Evolutionary conservation across 2,113 vertebrate species (phyloP), one percentile per base, ranked within the genome.

Genomic region (Hylia prasina): DNA sequence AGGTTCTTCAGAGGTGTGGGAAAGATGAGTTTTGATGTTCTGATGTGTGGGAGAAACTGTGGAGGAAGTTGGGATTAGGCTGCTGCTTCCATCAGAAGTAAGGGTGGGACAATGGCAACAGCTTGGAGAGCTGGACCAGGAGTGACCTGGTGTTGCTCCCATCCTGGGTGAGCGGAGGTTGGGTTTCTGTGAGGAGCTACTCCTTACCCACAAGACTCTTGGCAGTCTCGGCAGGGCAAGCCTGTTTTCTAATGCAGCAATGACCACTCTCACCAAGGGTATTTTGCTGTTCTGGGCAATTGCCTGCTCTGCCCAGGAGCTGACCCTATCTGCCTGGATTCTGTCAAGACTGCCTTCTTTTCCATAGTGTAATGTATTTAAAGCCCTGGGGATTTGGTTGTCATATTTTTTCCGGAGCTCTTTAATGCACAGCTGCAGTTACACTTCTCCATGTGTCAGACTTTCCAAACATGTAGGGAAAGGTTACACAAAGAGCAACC

Each of bases 11-110:
- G 35, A 53, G 23, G 7, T 60, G 30, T 35, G 35, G 21, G 17
- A 13, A 79, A 82, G 44, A 80, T 30, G 11, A 28, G 20, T 14
- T 91, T 63, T 68, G 16, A 27, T 50, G 9, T 35, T 66, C 37
- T 0, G 0, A 66, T 18, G 5, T 53, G 22, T 1, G 1, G 19
- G 20, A 22, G 7, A 20, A 61, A 35, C 19, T 37, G 15, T 12
- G 15, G 17, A 44, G 7, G 13, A 61, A 31, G 3, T 3, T 48
- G 2, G 9, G 11, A 7, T 70, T 66, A 40, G 65, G 25, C 30
- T 63, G 23, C 51, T 78, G 35, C 13, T 63, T 66, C 66, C 20
- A 6, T 10, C 5, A 57, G 64, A 69, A 66, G 7, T 10, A 21
- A 77, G n/a, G 12, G 3, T 44, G 13, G 3, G n/a, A 30, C 28